A percentile compares a stretch with the other conserved stretches of the same genome.
phyloP scores from a whole-genome alignment of 2,888 invertebrate genomes.

The Heliconius aoede region DNA sequence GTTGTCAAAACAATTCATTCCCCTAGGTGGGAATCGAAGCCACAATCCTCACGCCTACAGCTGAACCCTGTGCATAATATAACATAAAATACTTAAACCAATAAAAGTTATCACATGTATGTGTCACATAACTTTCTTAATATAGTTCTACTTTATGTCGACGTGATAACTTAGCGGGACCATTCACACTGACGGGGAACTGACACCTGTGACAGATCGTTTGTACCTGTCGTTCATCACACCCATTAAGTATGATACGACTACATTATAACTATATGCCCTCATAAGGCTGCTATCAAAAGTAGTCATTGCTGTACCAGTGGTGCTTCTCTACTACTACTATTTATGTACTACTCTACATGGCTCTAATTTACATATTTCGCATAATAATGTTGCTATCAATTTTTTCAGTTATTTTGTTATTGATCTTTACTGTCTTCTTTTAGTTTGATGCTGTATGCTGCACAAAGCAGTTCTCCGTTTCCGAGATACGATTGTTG shows the following conservation, averaged over 20 bases:
- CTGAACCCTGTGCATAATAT: neutral
- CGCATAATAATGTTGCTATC: too few relatives aligned
- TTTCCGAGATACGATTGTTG: too few relatives aligned
- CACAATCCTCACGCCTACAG: neutral
- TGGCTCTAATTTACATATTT: too few relatives aligned
- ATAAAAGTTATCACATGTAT: constrained; percentile 1
- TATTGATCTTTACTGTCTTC: too few relatives aligned
- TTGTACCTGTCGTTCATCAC: constrained; percentile 26
- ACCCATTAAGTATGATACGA: neutral
- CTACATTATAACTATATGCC: neutral
- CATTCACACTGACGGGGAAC: constrained; percentile 13
- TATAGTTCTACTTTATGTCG: constrained; percentile 16
- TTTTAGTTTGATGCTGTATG: too few relatives aligned
- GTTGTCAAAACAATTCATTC: too few relatives aligned
- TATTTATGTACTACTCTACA: too few relatives aligned
- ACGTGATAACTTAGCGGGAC: constrained; percentile 22
- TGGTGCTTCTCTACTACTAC: too few relatives aligned
- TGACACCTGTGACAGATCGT: constrained; percentile 35
- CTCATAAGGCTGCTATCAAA: neutral
- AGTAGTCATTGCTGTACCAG: neutral
- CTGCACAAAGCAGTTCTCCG: too few relatives aligned
- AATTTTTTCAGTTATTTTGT: too few relatives aligned
- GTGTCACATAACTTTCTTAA: constrained; percentile 8
- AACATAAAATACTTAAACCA: neutral
- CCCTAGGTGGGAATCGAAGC: neutral